A percentile compares a stretch with the other conserved stretches of the same genome.
Evolutionary conservation across 2,113 vertebrate species (phyloP).

Genomic region (Guaruba guarouba): DNA sequence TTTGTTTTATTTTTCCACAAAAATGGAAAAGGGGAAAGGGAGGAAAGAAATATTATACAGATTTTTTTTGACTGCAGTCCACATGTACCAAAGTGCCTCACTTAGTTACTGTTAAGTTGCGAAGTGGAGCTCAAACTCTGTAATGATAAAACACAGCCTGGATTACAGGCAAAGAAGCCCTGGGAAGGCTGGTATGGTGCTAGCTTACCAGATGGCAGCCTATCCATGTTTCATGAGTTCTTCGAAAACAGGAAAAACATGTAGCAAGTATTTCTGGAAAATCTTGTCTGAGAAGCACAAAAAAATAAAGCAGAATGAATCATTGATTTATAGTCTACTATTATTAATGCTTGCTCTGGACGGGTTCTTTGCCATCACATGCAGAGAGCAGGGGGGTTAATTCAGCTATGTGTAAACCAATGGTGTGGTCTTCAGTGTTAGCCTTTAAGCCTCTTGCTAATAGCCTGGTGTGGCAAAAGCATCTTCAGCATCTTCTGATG

Average conservation of each 20-base stretch:
- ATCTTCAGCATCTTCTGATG: not conserved
- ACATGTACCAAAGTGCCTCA: not conserved
- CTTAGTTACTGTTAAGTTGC: not conserved
- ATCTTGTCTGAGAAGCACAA: not conserved
- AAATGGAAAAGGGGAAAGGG: not conserved
- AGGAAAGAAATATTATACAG: not conserved
- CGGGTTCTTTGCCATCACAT: not conserved
- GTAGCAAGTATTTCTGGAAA: not conserved
- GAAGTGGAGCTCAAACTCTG: not conserved
- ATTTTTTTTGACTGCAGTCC: not conserved
- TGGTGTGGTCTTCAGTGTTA: not conserved
- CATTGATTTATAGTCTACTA: not conserved
- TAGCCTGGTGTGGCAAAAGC: not conserved
- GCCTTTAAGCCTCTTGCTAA: not conserved
- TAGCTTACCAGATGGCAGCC: not conserved
- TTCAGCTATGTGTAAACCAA: not conserved
- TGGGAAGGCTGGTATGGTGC: not conserved
- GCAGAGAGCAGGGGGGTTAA: not conserved
- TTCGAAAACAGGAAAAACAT: not conserved
- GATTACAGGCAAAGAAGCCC: not conserved
- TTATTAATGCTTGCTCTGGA: not conserved
- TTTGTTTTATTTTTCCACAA: not conserved
- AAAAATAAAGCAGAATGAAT: constrained; percentile 27
- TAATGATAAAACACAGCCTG: not conserved
- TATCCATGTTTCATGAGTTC: not conserved